These are phyloP conservation scores for Euclidia mi DNA, from an alignment of 2,888 invertebrate species.

Conservation along the genomic window DNA sequence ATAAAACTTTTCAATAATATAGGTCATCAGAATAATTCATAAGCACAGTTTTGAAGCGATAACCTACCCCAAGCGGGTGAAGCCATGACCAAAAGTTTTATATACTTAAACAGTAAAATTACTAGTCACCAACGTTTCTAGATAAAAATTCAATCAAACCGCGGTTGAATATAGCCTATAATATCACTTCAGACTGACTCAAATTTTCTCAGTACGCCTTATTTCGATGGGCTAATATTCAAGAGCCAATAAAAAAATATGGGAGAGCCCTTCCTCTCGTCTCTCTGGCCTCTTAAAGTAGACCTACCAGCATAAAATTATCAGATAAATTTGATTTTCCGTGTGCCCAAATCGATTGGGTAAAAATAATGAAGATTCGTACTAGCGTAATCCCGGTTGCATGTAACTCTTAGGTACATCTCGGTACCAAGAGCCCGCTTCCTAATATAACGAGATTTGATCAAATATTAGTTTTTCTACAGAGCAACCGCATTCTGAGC, in stretches of 20 bases:
- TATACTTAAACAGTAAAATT: not conserved
- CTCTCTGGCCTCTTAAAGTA: slow-evolving; percentile 62
- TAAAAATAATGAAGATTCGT: not conserved
- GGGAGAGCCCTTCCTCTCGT: slow-evolving; percentile 53
- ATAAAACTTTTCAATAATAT: no score
- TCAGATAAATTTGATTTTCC: slow-evolving; percentile 25
- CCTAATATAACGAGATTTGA: no score
- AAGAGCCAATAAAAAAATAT: slow-evolving; percentile 75
- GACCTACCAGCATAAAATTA: slow-evolving; percentile 31
- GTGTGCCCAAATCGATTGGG: not conserved
- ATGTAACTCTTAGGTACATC: no score
- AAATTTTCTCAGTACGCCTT: slow-evolving; percentile 60
- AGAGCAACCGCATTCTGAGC: no score
- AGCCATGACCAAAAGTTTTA: no score
- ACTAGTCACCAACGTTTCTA: not conserved
- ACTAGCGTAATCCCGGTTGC: no score
- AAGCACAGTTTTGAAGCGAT: no score
- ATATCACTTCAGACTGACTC: slow-evolving; percentile 62
- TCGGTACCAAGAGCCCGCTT: no score
- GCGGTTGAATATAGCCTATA: slow-evolving; percentile 55
- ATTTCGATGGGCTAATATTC: slow-evolving; percentile 71
- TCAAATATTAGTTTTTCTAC: no score
- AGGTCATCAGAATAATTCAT: no score
- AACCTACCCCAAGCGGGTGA: no score
- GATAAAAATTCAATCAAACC: slow-evolving; percentile 61